These are phyloP conservation scores for Ahaetulla prasina DNA, from an alignment of 2,113 vertebrate genomes.

Conservation along the genomic window DNA sequence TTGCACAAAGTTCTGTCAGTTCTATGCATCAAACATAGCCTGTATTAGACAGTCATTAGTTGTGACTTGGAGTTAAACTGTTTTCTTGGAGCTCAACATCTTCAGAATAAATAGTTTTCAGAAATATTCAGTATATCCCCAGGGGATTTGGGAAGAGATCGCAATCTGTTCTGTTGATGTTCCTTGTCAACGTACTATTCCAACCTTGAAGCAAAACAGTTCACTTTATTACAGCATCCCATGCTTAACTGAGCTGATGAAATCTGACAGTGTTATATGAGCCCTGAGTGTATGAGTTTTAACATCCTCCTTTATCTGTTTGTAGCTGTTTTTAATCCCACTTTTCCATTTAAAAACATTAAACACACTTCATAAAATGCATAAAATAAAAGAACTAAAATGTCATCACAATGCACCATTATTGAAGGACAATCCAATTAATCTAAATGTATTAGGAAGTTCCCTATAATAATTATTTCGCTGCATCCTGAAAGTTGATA, in stretches of 20 bases:
- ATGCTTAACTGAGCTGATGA: not conserved
- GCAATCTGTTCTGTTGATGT: not conserved
- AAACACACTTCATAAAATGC: not conserved
- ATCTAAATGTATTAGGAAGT: not conserved
- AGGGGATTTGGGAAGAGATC: not conserved
- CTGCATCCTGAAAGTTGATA: not conserved
- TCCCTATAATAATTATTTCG: not conserved
- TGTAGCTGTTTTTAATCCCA: not conserved
- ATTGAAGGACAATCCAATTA: not conserved
- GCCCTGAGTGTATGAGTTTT: not conserved
- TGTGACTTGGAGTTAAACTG: conserved; percentile 20
- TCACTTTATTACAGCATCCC: not conserved
- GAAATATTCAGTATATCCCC: conserved; percentile 3
- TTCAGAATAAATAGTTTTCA: conserved; percentile 16
- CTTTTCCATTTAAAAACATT: not conserved
- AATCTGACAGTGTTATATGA: conserved; percentile 1
- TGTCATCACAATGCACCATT: not conserved
- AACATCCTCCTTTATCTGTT: not conserved
- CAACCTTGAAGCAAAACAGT: not conserved
- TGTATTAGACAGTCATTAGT: conserved; percentile 5
- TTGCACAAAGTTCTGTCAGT: not conserved
- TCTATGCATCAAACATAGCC: not conserved
- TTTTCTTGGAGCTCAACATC: not conserved
- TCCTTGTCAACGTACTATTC: conserved; percentile 5
- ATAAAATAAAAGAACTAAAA: not conserved